phyloP scores from a whole-genome alignment of 2,113 vertebrate genomes.

The Girardinichthys multiradiatus region DNA sequence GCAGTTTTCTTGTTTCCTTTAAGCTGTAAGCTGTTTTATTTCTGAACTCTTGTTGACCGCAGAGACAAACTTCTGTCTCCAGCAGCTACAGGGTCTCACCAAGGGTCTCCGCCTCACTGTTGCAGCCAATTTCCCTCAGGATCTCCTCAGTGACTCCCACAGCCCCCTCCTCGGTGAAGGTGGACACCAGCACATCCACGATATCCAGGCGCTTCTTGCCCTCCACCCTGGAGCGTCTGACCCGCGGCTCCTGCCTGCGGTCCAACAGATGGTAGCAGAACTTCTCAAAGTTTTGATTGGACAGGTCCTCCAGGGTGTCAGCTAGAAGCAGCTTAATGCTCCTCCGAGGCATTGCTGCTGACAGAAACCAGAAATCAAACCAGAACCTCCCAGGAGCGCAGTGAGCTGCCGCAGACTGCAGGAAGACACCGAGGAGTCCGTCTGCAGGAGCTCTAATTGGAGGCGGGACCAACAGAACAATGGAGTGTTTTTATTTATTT shows the following conservation, averaged over 20 bases:
- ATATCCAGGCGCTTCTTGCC: rapidly evolving
- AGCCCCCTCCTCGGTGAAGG: conserved; percentile 10
- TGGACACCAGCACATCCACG: conserved; percentile 24
- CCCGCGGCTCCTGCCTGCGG: conserved; percentile 6
- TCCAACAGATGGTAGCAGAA: conserved; percentile 36
- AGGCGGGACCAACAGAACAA: too few species aligned
- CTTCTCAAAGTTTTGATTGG: rapidly evolving
- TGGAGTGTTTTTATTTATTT: too few species aligned
- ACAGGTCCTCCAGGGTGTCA: conserved; percentile 1
- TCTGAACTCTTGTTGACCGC: too few species aligned
- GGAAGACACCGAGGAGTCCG: too few species aligned
- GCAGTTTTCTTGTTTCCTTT: too few species aligned
- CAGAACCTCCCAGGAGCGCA: not conserved
- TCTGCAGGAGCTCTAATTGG: too few species aligned
- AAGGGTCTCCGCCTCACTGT: rapidly evolving
- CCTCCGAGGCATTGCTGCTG: conserved; percentile 32
- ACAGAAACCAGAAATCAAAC: not conserved
- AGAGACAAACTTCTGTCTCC: too few species aligned
- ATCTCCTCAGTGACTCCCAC: rapidly evolving
- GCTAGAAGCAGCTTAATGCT: rapidly evolving
- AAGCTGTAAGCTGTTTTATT: too few species aligned
- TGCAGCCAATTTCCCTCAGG: not conserved
- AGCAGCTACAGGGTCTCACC: conserved; percentile 8
- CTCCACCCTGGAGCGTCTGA: not conserved
- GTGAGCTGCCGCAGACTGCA: too few species aligned